These are phyloP conservation scores for Abrostola tripartita DNA, from an alignment of 2,888 invertebrate species.

Conservation along the genomic window DNA sequence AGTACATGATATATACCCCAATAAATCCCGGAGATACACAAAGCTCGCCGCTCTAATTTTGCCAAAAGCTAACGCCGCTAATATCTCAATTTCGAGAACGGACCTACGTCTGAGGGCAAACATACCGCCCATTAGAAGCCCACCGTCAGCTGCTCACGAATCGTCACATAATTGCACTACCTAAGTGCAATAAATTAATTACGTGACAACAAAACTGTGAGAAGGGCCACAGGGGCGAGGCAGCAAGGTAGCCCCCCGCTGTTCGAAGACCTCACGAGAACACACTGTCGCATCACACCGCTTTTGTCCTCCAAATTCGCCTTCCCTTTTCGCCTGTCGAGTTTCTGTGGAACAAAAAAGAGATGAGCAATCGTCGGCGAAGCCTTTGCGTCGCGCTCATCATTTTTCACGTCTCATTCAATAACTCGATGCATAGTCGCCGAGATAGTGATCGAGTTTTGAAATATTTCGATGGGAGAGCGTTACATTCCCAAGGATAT, in stretches of 20 bases:
- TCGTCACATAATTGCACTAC: constrained; percentile 61
- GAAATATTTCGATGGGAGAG: constrained; percentile 86
- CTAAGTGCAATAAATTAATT: constrained; percentile 86
- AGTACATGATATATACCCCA: constrained; percentile 52
- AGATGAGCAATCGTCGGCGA: constrained; percentile 77
- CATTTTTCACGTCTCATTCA: constrained; percentile 89
- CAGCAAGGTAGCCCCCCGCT: constrained; percentile 77
- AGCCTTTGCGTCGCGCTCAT: constrained; percentile 82
- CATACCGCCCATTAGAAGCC: constrained; percentile 78
- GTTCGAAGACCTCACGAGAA: constrained; percentile 79
- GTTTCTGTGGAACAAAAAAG: constrained; percentile 63
- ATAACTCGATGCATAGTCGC: constrained; percentile 85
- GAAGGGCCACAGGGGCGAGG: constrained; percentile 75
- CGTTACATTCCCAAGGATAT: constrained; percentile 86
- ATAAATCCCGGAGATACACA: constrained; percentile 73
- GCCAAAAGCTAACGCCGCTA: constrained; percentile 72
- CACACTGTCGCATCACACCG: constrained; percentile 78
- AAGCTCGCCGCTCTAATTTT: constrained; percentile 74
- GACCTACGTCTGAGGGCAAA: constrained; percentile 81
- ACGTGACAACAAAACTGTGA: constrained; percentile 84
- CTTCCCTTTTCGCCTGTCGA: constrained; percentile 67
- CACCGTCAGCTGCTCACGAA: constrained; percentile 70
- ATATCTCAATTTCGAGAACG: constrained; percentile 85
- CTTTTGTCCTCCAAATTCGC: constrained; percentile 82
- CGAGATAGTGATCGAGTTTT: constrained; percentile 87